phyloP scores from a whole-genome alignment of 1,140 invertebrate genomes.

The Cardiocondyla obscurior region DNA sequence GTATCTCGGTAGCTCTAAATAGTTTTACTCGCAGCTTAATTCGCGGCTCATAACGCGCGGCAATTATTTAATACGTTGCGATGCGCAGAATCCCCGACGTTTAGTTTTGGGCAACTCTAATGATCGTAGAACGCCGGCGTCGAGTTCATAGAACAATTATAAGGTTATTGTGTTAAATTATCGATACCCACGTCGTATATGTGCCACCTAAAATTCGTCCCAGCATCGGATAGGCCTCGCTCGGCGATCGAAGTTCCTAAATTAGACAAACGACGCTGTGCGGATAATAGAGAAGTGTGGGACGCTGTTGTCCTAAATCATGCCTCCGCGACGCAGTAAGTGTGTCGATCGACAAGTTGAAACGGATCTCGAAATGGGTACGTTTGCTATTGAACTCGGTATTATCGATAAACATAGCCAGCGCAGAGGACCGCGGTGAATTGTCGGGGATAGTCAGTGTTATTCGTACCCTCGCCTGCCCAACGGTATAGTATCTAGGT shows the following conservation, averaged over 20 bases:
- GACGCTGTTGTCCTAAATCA: slow-evolving; percentile 1
- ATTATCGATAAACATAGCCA: slow-evolving; percentile 53
- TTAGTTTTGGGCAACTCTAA: slow-evolving; percentile 1
- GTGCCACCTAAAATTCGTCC: no score
- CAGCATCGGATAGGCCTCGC: no score
- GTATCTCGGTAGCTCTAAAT: neutral
- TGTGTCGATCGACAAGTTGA: slow-evolving; percentile 38
- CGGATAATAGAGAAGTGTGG: neutral
- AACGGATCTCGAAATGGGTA: slow-evolving; percentile 60
- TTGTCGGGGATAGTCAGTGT: slow-evolving; percentile 55
- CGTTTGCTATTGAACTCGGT: slow-evolving; percentile 17
- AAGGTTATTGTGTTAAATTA: neutral
- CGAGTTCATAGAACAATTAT: neutral
- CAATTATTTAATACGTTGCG: neutral
- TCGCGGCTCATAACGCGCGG: slow-evolving; percentile 15
- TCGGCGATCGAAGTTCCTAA: neutral
- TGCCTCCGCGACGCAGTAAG: slow-evolving; percentile 16
- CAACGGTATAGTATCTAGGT: slow-evolving; percentile 40
- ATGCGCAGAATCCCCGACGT: neutral
- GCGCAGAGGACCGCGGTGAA: slow-evolving; percentile 39
- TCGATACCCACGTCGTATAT: no score
- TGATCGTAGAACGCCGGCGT: neutral
- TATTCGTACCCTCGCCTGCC: slow-evolving; percentile 40
- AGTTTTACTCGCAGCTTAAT: neutral
- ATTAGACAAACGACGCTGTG: neutral